These are phyloP conservation scores for Aegithalos caudatus DNA, from an alignment of 2,113 vertebrate genomes.

Conservation along the genomic window DNA sequence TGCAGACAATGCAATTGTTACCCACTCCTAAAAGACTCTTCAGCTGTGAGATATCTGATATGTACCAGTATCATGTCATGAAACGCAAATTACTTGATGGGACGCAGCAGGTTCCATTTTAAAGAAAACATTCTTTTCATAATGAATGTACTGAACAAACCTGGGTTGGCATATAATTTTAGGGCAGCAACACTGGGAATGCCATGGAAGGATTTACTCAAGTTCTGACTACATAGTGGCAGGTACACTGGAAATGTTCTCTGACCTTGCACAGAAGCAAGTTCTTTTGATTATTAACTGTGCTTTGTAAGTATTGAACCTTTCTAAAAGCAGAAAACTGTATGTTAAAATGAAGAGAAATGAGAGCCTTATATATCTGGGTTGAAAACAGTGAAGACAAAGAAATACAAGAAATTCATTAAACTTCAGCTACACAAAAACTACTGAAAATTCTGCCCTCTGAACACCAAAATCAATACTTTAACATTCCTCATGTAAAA, in stretches of 20 bases:
- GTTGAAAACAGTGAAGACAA: not conserved
- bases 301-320: not conserved
- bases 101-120: not conserved
- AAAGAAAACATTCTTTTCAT: not conserved
- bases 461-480: not conserved
- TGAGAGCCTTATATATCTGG: not conserved
- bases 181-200: not conserved
- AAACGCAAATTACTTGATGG: not conserved
- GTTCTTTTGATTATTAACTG: not conserved
- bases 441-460: not conserved
- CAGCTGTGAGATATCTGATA: not conserved
- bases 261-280: not conserved
- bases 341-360: not conserved
- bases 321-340: not conserved
- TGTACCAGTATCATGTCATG: not conserved
- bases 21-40: not conserved
- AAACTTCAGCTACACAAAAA: not conserved
- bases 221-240: not conserved
- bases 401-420: not conserved
- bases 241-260: not conserved
- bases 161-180: not conserved
- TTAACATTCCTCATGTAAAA: not conserved
- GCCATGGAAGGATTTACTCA: not conserved
- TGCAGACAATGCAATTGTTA: conserved; percentile 25
- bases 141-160: not conserved